Base-by-base conservation (phyloP, 2,888 invertebrate species). In the Amorpha juglandis region DNA sequence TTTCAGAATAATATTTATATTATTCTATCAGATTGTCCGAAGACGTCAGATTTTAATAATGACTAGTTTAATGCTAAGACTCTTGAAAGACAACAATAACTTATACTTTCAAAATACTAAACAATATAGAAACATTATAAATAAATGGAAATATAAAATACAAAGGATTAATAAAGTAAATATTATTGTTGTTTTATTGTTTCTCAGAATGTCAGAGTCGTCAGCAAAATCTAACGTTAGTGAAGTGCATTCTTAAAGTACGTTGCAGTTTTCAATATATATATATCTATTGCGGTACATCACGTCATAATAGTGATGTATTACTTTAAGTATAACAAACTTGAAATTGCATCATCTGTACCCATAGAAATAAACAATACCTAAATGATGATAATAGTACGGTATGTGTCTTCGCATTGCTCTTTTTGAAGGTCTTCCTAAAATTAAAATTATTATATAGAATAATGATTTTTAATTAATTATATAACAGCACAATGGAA, bases 231-330 rank as follows among this genome's bases (percentile, higher is more conserved):
- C 1, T 14, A 19, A 35, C 9, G 9, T 58, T 42, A 19, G 58
- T 58, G 7, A 50, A 21, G 58, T 58, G 58, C 42, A 19, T 11
- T 42, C 6, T 42, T 11, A 16, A 1, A 19, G 11, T 38, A n/a
- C 1, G 9, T 58, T 19, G 19, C 19, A 2, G 38, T 14, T 38
- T 12, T 19, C 38, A 58, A 38, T n/a, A 38, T 42, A 19, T n/a
- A 38, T n/a, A 38, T 42, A 19, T n/a, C 53, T 53, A 55, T 11
- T 58, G 58, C 19, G 50, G 35, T 48, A 63, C 47, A 48, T 33
- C 27, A 63, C 63, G 63, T 63, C 16, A 63, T 63, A 48, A 7
- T n/a, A 48, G 63, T 50, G 27, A 63, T 47, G 63, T 48, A 27
- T 63, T 11, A 6, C 7, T 7, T 12, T 6, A 6, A 38, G 4